Evolutionary conservation across 2,797 vertebrate species (phyloP).

Genomic region (Onychomys leucogaster): DNA sequence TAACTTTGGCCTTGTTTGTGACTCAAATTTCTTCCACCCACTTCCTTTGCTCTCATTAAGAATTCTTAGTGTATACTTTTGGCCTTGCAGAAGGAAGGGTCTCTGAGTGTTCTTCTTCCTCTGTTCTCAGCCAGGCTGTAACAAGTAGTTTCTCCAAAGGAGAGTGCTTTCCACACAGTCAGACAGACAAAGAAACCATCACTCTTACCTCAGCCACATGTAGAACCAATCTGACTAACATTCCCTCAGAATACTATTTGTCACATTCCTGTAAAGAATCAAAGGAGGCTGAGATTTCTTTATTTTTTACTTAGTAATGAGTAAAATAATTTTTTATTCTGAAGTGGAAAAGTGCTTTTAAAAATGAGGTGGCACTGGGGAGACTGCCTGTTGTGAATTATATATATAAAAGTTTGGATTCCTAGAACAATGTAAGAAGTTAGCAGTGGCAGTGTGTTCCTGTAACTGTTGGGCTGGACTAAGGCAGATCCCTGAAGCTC

Average conservation of each 20-base stretch:
- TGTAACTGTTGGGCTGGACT: neutral
- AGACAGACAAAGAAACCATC: neutral
- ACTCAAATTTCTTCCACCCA: neutral
- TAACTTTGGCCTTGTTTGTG: neutral
- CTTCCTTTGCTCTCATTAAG: neutral
- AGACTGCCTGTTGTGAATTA: neutral
- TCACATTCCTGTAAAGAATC: neutral
- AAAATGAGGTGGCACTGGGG: neutral
- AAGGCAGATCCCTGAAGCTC: neutral
- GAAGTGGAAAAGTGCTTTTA: neutral
- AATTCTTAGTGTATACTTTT: neutral
- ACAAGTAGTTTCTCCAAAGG: neutral
- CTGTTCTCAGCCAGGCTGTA: neutral
- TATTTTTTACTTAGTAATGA: neutral
- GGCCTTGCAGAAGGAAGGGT: neutral
- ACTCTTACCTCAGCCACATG: neutral
- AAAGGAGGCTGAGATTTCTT: neutral
- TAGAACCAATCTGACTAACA: neutral
- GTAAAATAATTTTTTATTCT: neutral
- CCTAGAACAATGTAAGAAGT: neutral
- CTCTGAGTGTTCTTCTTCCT: neutral
- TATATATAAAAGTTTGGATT: neutral
- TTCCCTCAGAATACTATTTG: neutral
- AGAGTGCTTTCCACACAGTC: neutral
- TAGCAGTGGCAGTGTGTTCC: neutral